Percentiles rank a stretch among this genome's conserved stretches.
phyloP scores from a whole-genome alignment of 2,888 invertebrate species.

The Caenorhabditis sulstoni region DNA sequence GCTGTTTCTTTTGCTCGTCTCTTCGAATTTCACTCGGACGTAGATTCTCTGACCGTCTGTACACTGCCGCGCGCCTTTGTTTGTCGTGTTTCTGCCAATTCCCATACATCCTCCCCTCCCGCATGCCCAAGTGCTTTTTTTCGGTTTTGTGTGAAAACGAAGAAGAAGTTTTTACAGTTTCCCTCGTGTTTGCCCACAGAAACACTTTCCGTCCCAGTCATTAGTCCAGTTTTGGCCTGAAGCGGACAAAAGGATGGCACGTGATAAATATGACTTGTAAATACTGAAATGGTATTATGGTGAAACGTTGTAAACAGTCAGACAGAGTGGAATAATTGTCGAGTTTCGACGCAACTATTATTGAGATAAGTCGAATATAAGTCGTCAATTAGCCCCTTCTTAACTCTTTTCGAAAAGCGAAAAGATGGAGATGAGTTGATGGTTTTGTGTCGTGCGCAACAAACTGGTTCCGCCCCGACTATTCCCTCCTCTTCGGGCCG shows the following conservation, averaged over 20 bases:
- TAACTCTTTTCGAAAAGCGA: slow-evolving; percentile 17
- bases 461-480: slow-evolving; percentile 33
- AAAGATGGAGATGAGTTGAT: slow-evolving; percentile 35
- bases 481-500: slow-evolving; percentile 1
- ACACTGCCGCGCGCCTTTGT: slow-evolving; percentile 17
- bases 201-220: slow-evolving; percentile 2
- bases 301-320: neutral
- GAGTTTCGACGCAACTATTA: slow-evolving; percentile 4
- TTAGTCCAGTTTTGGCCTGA: slow-evolving; percentile 20
- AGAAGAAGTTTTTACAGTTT: slow-evolving; percentile 23
- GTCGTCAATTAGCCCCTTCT: slow-evolving; percentile 33
- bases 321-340: slow-evolving; percentile 5
- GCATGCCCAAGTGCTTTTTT: slow-evolving; percentile 24
- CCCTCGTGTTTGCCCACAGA: slow-evolving; percentile 18
- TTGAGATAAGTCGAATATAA: slow-evolving; percentile 25
- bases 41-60: slow-evolving; percentile 9
- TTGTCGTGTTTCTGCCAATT: slow-evolving; percentile 20
- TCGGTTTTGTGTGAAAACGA: slow-evolving; percentile 10
- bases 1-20: neutral
- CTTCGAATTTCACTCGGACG: too few relatives aligned
- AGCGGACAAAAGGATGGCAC: slow-evolving; percentile 17
- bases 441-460: slow-evolving; percentile 33
- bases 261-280: slow-evolving; percentile 7
- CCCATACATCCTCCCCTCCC: slow-evolving; percentile 23
- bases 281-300: neutral